Evolutionary conservation across 2,888 invertebrate species (phyloP), one percentile per base, ranked within the genome.

Genomic region (Mayetiola destructor): DNA sequence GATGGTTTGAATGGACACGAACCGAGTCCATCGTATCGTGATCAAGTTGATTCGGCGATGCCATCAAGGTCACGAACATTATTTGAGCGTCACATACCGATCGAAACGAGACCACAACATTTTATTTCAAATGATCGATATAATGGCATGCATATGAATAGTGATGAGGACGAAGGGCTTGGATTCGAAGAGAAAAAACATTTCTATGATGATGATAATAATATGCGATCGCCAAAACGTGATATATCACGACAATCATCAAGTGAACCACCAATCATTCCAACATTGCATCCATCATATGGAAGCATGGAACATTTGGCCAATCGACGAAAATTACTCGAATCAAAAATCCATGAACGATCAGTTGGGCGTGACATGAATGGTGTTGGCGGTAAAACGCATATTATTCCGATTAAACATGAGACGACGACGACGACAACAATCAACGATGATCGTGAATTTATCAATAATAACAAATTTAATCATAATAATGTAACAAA

Each of bases 131-230:
- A 53, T 32, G 53, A 53, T 9, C 32, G 12, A 9, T 32, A 68
- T 72, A 78, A 64, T 73, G 76, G 68, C 69, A 73, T 66, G 69
- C 71, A 10, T 36, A 78, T 78, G 58, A 75, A 80, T 58, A 85
- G 85, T 12, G 87, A 87, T 66, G 87, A 86, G 66, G 87, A 86
- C 62, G 87, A 87, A 69, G 86, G 86, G 0, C 70, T 86, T n/a
- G 86, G 86, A 1, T 80, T 82, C 58, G 86, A 87, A 66, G 68
- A 68, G 0, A 66, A 72, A 64, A 73, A 68, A 60, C 72, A 73
- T 54, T 75, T 73, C 58, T 76, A 76, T 56, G 76, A 76, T 35
- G 42, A 55, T 37, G 48, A 60, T 9, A 32, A 48, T 1, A n/a
- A n/a, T n/a, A n/a, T n/a, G n/a, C n/a, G n/a, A n/a, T 53, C 56